Evolutionary conservation across 2,797 vertebrate species (phyloP), one percentile per base, ranked within the genome.

Genomic region (Jordanella pulchra): DNA sequence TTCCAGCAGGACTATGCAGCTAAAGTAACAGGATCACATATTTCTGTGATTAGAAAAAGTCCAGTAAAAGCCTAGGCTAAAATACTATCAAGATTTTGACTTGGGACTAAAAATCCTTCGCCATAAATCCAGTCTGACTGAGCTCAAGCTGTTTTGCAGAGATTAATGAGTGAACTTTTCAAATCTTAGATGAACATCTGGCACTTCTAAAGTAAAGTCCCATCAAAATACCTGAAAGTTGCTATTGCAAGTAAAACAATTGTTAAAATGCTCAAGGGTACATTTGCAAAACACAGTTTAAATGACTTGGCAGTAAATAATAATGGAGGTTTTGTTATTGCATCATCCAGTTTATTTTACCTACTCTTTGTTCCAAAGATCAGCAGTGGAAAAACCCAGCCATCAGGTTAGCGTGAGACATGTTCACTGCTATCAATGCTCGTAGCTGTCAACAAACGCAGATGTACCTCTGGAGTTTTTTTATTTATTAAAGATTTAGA

Each of bases 351-450:
- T 67, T 30, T 67, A n/a, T 60, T 39, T 21, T 17, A 30, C 32
- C 9, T n/a, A 3, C 13, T 15, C 15, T 55, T 25, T 64, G 35
- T 73, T 15, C 30, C 66, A 71, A 73, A 78, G 72, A 74, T 82
- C 67, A 85, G 58, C 45, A 75, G 50, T 79, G 82, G 56, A 78
- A 64, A 85, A 77, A 75, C 30, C 69, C 72, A 77, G 35, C 45
- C 30, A 71, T 80, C 66, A 67, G 67, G 68, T 70, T 60, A 68
- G 50, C 50, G 69, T 70, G 44, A 2, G 50, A 73, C 30, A 21
- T 78, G 85, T 87, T 90, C 84, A 87, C 77, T 74, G 73, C 44
- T 51, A 64, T 75, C 65, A 80, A 81, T 84, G 30, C n/a, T n/a
- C 69, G 60, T 18, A 56, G 72, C 77, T 79, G 65, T 5, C 51